phyloP scores from a whole-genome alignment of 2,888 invertebrate species.

The Epirrita christyi region DNA sequence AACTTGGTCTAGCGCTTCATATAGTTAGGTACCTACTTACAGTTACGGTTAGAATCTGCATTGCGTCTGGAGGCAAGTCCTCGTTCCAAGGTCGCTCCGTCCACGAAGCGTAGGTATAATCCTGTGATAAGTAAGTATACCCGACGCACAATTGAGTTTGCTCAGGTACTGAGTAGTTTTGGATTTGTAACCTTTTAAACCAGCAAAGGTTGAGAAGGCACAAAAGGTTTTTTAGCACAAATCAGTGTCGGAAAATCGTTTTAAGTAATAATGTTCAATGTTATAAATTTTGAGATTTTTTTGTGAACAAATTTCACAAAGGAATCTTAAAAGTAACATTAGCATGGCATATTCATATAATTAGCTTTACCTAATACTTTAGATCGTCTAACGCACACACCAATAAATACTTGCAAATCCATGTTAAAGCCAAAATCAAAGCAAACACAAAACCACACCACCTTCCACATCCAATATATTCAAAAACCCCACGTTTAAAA shows the following conservation, averaged over 20 bases:
- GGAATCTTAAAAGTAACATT: too few relatives aligned
- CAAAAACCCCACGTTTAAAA: conserved; percentile 26
- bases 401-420: conserved; percentile 2
- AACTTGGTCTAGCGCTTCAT: conserved; percentile 5
- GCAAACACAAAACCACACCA: conserved; percentile 6
- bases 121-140: conserved; percentile 43
- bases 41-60: conserved; percentile 52
- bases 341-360: too few relatives aligned
- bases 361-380: too few relatives aligned
- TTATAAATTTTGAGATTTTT: too few relatives aligned
- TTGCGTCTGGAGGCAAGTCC: conserved; percentile 51
- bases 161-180: conserved; percentile 34
- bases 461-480: conserved; percentile 16
- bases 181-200: conserved; percentile 27
- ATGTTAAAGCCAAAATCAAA: conserved; percentile 9
- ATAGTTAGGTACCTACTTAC: conserved; percentile 13
- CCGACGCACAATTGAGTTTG: conserved; percentile 33
- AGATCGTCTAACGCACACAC: neutral
- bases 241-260: neutral
- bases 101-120: conserved; percentile 43
- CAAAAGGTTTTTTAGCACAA: neutral
- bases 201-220: conserved; percentile 12
- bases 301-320: too few relatives aligned
- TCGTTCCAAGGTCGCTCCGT: conserved; percentile 50
- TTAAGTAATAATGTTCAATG: neutral